Base-by-base conservation (phyloP, 2,113 vertebrate species). In the Hypomesus transpacificus region DNA sequence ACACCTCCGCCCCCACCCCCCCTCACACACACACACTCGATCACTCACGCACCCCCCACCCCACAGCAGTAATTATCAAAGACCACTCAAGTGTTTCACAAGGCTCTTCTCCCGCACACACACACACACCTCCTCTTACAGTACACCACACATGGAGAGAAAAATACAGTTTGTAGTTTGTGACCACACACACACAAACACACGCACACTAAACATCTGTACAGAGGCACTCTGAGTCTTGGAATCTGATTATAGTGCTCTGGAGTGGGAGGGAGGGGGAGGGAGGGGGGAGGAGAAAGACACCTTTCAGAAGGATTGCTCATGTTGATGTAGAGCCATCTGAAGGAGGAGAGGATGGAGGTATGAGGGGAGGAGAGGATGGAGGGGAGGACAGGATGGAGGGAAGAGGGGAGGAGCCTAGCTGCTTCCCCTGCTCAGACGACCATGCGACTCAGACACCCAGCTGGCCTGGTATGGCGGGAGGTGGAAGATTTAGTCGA, bases 261-360 rank as follows among this genome's bases (percentile, higher is more conserved):
- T 63, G 22, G 3, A 5, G 39, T 24, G 17, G 1, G 28, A 18
- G 56, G 20, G 54, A 58, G 8, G 28, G 53, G 16, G 18, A 50
- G 17, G 22, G 13, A 34, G 28, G n/a, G 39, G 13, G 21, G 11
- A 17, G 34, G 20, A n/a, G 50, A 20, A 3, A 31, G 17, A 28
- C 65, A 21, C 65, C 56, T 66, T 74, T 74, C 53, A 68, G 50
- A 68, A 34, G 67, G 53, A 74, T 74, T 68, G 64, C 56, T 28
- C 64, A 13, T 57, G 11, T 71, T 14, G 34, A 31, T 24, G 28
- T 16, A 62, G 58, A 58, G 51, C 8, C 13, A 63, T 46, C 50
- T 50, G 14, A 71, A 63, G 34, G 24, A 11, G 56, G 21, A 26
- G 69, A 34, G 65, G 5, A n/a, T 1, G 3, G 20, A 34, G 20